These are phyloP conservation scores for Mesorhabditis spiculigera DNA, from an alignment of 2,888 invertebrate genomes.

Conservation along the genomic window DNA sequence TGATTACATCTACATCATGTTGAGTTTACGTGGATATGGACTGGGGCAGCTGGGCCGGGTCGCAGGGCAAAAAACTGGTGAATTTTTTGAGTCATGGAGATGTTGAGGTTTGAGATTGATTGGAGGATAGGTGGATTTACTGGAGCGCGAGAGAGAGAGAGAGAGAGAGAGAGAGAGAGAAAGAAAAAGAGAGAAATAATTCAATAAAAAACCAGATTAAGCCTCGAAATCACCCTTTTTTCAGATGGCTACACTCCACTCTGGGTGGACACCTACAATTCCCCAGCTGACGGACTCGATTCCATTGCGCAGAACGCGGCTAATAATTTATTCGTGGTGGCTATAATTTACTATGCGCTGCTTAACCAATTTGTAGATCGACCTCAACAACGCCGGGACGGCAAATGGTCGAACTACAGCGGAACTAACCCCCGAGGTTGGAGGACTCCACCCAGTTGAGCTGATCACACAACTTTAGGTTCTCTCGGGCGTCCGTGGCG, in stretches of 20 bases:
- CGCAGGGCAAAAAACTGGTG: neutral
- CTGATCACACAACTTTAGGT: neutral
- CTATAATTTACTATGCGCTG: neutral
- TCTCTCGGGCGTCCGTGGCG: neutral
- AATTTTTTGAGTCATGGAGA: neutral
- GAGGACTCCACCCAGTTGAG: neutral
- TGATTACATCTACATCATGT: neutral
- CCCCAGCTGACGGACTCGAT: neutral
- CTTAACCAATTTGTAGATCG: neutral
- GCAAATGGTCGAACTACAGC: neutral
- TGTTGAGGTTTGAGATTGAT: no score
- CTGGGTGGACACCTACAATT: neutral
- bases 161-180: no score
- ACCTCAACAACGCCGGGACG: neutral
- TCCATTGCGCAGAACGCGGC: neutral
- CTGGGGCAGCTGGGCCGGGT: neutral
- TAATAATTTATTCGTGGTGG: neutral
- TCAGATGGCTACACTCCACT: neutral
- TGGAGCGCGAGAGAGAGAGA: no score
- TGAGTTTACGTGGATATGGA: neutral
- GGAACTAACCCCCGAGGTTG: neutral
- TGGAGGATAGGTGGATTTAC: no score
- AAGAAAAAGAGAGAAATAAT: no score
- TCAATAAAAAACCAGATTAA: no score
- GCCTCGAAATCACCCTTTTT: no score